Percentiles rank a stretch among this genome's conserved stretches.
Evolutionary conservation across 2,888 invertebrate species (phyloP).

Genomic region (Bellardia pandia): DNA sequence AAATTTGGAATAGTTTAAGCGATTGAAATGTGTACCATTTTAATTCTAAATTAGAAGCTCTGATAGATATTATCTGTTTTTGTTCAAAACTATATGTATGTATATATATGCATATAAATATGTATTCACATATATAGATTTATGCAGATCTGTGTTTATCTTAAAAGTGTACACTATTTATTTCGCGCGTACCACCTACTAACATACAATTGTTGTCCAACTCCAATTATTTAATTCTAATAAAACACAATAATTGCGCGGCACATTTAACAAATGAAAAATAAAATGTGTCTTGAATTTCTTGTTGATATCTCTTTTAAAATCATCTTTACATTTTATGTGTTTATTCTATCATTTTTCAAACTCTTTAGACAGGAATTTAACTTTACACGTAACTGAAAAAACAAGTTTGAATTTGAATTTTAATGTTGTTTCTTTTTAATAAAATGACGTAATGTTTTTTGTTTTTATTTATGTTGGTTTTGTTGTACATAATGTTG

Average conservation of each 20-base stretch:
- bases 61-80: too few relatives aligned
- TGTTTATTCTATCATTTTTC: constrained; percentile 1
- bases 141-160: too few relatives aligned
- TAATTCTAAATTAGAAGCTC: too few relatives aligned
- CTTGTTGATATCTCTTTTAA: not conserved
- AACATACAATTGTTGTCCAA: too few relatives aligned
- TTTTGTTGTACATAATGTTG: constrained; percentile 16
- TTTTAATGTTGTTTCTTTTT: constrained; percentile 1
- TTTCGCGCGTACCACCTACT: too few relatives aligned
- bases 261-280: not conserved
- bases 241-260: not conserved
- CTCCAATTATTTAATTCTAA: too few relatives aligned
- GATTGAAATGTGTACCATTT: too few relatives aligned
- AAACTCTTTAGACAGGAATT: constrained; percentile 9
- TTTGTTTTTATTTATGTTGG: constrained; percentile 10
- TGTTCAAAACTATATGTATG: too few relatives aligned
- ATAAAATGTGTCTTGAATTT: constrained; percentile 3
- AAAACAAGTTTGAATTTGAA: constrained; percentile 31
- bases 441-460: constrained; percentile 37
- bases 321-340: not conserved
- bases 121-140: too few relatives aligned
- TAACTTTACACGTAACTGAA: constrained; percentile 8
- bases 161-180: too few relatives aligned
- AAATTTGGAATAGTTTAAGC: too few relatives aligned
- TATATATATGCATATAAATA: too few relatives aligned